phyloP scores from a whole-genome alignment of 2,797 vertebrate genomes.

The Hydrocynus forskahlii region DNA sequence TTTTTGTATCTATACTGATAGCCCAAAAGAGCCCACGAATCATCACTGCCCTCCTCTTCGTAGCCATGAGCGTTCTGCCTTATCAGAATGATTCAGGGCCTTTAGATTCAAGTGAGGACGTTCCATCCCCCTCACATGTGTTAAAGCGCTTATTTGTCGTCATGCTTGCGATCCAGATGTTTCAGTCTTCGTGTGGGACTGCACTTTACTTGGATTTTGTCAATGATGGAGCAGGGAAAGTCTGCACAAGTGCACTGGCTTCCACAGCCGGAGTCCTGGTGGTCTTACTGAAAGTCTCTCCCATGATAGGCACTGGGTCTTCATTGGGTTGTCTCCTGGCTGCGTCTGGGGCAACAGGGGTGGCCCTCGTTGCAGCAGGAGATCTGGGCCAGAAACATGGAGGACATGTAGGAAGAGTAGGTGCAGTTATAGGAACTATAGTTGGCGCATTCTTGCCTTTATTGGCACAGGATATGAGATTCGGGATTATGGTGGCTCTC shows the following conservation, averaged over 20 bases:
- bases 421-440: background rate
- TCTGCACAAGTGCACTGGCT: background rate
- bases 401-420: background rate
- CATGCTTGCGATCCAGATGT: background rate
- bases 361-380: background rate
- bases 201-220: background rate
- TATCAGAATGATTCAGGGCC: too few relatives aligned
- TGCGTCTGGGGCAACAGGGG: background rate
- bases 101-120: too few relatives aligned
- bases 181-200: background rate
- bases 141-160: background rate
- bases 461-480: background rate
- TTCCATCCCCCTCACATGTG: background rate
- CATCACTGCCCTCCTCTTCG: too few relatives aligned
- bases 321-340: background rate
- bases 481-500: background rate
- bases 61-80: too few relatives aligned
- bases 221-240: background rate
- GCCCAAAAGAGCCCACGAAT: too few relatives aligned
- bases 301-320: background rate
- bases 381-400: background rate
- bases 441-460: background rate
- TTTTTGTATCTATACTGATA: too few relatives aligned
- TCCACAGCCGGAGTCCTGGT: background rate
- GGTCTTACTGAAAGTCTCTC: background rate